Evolutionary conservation across 2,797 vertebrate genomes (phyloP).

Genomic region (Oreochromis grahami): DNA sequence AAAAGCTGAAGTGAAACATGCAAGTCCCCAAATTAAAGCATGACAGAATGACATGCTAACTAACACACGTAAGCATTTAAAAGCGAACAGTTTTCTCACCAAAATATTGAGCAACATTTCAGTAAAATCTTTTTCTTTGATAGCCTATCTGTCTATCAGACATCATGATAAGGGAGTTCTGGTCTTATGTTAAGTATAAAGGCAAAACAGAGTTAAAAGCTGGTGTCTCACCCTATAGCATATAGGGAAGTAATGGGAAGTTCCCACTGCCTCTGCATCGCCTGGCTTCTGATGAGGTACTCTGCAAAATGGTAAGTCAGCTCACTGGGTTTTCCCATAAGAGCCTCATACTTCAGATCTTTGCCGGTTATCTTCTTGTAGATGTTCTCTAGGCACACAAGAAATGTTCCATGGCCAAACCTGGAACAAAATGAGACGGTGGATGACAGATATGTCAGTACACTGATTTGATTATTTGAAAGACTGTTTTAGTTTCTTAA

Average conservation of each 20-base stretch:
- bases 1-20: constrained; percentile 25
- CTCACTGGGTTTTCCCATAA: constrained; percentile 92
- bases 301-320: constrained; percentile 91
- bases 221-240: constrained; percentile 81
- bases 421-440: constrained; percentile 38
- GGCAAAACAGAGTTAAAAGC: not conserved
- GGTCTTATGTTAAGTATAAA: not conserved
- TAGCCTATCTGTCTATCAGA: not conserved
- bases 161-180: not conserved
- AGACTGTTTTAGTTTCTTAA: not conserved
- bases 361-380: constrained; percentile 91
- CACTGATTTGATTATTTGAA: not conserved
- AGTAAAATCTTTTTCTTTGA: not conserved
- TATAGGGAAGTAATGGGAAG: constrained; percentile 80
- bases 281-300: constrained; percentile 83
- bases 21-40: not conserved
- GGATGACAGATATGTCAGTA: not conserved
- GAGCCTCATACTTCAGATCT: constrained; percentile 86
- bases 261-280: constrained; percentile 76
- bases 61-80: not conserved
- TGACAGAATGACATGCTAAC: not conserved
- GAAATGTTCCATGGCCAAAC: constrained; percentile 90
- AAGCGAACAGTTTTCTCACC: not conserved
- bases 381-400: constrained; percentile 92
- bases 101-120: not conserved